Conservation (phyloP, 2,888 invertebrate species). For the Melieria picta region DNA sequence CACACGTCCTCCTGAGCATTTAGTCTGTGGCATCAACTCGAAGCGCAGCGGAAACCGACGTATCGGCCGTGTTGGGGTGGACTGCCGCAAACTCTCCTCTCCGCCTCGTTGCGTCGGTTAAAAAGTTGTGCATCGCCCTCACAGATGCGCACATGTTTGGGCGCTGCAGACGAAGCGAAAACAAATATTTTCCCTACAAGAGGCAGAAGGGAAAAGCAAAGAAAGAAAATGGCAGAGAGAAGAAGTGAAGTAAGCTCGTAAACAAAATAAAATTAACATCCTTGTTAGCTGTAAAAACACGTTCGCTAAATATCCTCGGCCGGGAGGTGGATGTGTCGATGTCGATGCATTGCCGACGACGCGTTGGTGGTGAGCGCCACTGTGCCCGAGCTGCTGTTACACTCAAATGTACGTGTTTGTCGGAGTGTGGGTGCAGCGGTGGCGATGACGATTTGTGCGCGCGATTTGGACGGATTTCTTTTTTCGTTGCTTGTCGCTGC, state of each 20-base stretch:
- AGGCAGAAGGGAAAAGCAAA: slow-evolving; percentile 2
- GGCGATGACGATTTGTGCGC: slow-evolving; percentile 31
- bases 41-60: slow-evolving; percentile 41
- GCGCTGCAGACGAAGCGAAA: slow-evolving; percentile 11
- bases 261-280: slow-evolving; percentile 59
- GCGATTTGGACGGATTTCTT: slow-evolving; percentile 33
- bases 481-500: slow-evolving; percentile 29
- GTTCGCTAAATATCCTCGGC: slow-evolving; percentile 30
- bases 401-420: slow-evolving; percentile 16
- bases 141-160: not conserved
- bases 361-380: too few relatives aligned
- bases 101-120: not conserved
- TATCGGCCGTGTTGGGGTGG: not conserved
- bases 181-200: slow-evolving; percentile 21
- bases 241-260: slow-evolving; percentile 53
- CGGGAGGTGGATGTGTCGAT: slow-evolving; percentile 31
- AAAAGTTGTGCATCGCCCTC: not conserved
- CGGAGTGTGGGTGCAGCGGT: slow-evolving; percentile 23
- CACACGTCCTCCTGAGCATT: slow-evolving; percentile 14
- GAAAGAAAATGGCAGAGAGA: not conserved
- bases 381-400: slow-evolving; percentile 14
- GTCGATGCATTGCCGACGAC: slow-evolving; percentile 2
- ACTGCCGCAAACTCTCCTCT: not conserved
- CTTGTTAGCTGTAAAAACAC: slow-evolving; percentile 44
- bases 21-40: slow-evolving; percentile 59